Evolutionary conservation across 37 sponge, comb jelly and placozoan genomes (phyloP).

Genomic region (Oscarella lobularis): DNA sequence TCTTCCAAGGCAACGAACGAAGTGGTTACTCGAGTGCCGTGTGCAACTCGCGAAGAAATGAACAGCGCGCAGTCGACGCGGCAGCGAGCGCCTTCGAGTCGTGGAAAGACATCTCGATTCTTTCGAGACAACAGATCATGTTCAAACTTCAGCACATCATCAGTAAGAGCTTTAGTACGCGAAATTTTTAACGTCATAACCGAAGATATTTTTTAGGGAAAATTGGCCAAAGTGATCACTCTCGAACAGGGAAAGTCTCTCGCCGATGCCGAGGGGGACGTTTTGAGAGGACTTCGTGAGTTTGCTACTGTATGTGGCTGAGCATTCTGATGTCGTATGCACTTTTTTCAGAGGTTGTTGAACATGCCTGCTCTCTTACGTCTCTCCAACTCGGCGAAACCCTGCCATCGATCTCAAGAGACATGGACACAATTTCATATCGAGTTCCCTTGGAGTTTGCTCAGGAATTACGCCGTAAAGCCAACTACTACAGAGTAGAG

Average conservation of each 20-base stretch:
- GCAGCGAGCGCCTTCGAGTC: slow-evolving; percentile 63
- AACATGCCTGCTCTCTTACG: slow-evolving; percentile 87
- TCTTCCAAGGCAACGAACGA: slow-evolving; percentile 77
- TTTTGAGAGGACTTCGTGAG: slow-evolving; percentile 78
- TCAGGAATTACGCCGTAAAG: slow-evolving; percentile 77
- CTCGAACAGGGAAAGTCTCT: slow-evolving; percentile 95
- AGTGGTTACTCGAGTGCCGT: slow-evolving; percentile 80
- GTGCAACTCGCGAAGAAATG: slow-evolving; percentile 90
- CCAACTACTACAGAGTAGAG: background rate
- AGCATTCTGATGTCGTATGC: background rate
- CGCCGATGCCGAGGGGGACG: slow-evolving; percentile 96
- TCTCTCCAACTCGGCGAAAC: slow-evolving; percentile 90
- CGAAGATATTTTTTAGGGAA: too few species aligned
- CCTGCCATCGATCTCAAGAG: slow-evolving; percentile 64
- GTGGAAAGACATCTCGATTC: slow-evolving; percentile 61
- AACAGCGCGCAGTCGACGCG: slow-evolving; percentile 75
- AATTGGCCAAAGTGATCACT: slow-evolving; percentile 56
- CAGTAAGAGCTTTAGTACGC: too few species aligned
- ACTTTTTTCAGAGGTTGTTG: slow-evolving; percentile 75
- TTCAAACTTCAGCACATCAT: slow-evolving; percentile 87
- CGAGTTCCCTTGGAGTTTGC: slow-evolving; percentile 91
- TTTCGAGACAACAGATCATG: slow-evolving; percentile 88
- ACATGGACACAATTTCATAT: slow-evolving; percentile 95
- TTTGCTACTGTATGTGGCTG: background rate
- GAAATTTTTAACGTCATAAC: too few species aligned